phyloP scores from a whole-genome alignment of 2,797 vertebrate species.

The Hemitrygon akajei region DNA sequence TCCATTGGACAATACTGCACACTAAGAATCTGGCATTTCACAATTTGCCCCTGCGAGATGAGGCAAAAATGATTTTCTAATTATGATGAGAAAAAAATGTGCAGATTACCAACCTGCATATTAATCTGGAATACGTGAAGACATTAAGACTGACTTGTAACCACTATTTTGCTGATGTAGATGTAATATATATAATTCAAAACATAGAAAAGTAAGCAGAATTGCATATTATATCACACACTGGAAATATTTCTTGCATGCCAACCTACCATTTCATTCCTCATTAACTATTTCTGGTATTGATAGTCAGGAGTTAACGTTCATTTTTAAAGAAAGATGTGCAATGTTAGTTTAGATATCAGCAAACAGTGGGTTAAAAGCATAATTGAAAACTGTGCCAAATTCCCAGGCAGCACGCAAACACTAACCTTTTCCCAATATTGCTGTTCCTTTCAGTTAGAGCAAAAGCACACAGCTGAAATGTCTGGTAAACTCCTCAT shows the following conservation, averaged over 20 bases:
- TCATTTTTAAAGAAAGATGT: not conserved
- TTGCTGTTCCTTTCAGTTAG: not conserved
- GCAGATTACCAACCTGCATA: no score
- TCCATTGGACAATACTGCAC: not conserved
- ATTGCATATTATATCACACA: not conserved
- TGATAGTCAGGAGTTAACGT: not conserved
- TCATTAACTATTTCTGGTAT: not conserved
- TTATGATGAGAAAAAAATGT: not conserved
- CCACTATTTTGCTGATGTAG: not conserved
- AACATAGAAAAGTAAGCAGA: not conserved
- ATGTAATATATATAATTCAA: not conserved
- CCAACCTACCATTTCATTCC: not conserved
- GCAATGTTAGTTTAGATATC: not conserved
- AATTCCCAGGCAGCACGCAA: slow-evolving; percentile 1
- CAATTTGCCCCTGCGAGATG: not conserved
- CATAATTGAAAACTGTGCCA: not conserved
- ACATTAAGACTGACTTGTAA: not conserved
- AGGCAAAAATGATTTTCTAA: not conserved
- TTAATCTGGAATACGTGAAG: not conserved
- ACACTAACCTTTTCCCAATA: not conserved
- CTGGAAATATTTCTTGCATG: not conserved
- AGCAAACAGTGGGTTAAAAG: slow-evolving; percentile 30
- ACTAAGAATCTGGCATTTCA: not conserved
- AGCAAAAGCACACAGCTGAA: not conserved
- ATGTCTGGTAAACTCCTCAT: not conserved